Percentiles rank a stretch among this genome's conserved stretches.
These are phyloP conservation scores for Sebastes iracundus DNA, from an alignment of 2,797 vertebrate species.

Conservation along the genomic window DNA sequence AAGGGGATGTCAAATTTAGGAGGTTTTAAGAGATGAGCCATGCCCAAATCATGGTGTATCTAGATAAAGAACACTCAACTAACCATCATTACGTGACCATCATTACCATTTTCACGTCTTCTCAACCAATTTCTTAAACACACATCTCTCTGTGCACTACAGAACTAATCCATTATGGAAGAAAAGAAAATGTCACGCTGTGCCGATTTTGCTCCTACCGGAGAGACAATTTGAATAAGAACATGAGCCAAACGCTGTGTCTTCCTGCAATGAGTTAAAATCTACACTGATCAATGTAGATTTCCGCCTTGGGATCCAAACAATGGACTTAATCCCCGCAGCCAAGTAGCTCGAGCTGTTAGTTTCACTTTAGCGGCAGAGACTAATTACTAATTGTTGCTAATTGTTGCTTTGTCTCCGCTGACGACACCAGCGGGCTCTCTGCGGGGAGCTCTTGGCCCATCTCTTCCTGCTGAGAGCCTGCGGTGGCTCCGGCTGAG, in stretches of 20 bases:
- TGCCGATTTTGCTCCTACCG: background rate
- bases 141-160: background rate
- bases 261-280: background rate
- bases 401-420: conserved; percentile 46
- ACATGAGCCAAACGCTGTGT: background rate
- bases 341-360: conserved; percentile 11
- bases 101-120: background rate
- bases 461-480: conserved; percentile 40
- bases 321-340: conserved; percentile 27
- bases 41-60: background rate
- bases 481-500: conserved; percentile 28
- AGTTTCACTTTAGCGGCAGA: conserved; percentile 27
- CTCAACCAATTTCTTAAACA: background rate
- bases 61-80: background rate
- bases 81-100: background rate
- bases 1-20: background rate
- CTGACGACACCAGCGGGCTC: conserved; percentile 28
- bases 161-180: background rate
- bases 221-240: background rate
- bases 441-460: conserved; percentile 42
- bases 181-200: background rate
- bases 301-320: conserved; percentile 18
- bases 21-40: background rate
- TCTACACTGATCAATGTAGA: conserved; percentile 6
- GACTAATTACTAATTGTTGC: conserved; percentile 48